Evolutionary conservation across 2,113 vertebrate species (phyloP).

Genomic region (Ramphastos sulfuratus): DNA sequence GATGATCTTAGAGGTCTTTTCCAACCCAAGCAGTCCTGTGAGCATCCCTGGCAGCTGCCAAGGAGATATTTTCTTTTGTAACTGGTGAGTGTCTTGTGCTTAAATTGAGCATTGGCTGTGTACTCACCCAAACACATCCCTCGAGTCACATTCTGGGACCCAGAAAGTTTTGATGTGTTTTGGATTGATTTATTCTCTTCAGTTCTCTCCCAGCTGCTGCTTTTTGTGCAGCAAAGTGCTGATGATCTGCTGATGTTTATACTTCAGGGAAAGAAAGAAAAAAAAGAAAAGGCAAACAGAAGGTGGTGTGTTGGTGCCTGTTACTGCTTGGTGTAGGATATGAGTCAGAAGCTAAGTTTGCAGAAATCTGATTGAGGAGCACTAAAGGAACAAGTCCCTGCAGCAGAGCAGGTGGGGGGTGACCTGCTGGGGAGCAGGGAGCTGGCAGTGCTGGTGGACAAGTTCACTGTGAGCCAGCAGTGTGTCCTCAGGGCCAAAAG

Average conservation of each 20-base stretch:
- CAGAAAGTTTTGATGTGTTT: neutral
- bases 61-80: neutral
- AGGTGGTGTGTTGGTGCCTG: neutral
- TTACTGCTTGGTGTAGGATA: neutral
- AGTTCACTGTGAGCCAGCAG: too few species aligned
- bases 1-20: too few species aligned
- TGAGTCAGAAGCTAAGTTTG: neutral
- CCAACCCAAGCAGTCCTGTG: too few species aligned
- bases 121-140: fast-evolving
- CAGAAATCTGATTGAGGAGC: neutral
- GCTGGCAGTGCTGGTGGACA: too few species aligned
- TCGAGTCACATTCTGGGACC: neutral
- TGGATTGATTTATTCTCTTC: too few species aligned
- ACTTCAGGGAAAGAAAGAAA: neutral
- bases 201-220: neutral
- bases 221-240: neutral
- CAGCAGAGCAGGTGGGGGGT: too few species aligned
- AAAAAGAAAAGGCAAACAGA: neutral
- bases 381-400: neutral
- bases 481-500: too few species aligned
- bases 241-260: neutral
- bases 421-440: too few species aligned
- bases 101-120: neutral
- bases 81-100: neutral
- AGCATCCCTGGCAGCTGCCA: neutral